Conservation (phyloP, 2,888 invertebrate genomes). For the Melanophora roralis region DNA sequence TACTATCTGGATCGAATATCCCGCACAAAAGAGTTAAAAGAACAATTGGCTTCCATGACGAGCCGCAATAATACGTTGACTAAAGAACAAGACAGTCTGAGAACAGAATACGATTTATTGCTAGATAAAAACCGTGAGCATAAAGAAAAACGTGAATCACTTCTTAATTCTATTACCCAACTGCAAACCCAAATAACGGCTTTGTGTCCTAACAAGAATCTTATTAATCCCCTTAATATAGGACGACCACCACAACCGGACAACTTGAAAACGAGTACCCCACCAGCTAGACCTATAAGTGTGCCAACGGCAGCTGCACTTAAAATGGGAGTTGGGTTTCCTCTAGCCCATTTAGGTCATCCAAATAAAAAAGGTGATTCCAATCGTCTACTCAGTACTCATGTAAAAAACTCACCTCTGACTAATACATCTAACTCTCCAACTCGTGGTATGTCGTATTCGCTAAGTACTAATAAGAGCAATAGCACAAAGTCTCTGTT, state of each 20-base stretch:
- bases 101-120: conserved; percentile 87
- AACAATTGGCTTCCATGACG: conserved; percentile 85
- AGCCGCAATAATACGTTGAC: conserved; percentile 85
- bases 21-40: conserved; percentile 87
- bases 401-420: conserved; percentile 75
- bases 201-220: conserved; percentile 80
- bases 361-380: conserved; percentile 83
- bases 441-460: conserved; percentile 16
- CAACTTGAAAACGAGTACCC: conserved; percentile 71
- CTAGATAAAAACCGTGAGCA: conserved; percentile 83
- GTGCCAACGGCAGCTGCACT: conserved; percentile 89
- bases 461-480: conserved; percentile 62
- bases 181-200: conserved; percentile 81
- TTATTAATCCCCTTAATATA: conserved; percentile 80
- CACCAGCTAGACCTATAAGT: conserved; percentile 82
- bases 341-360: conserved; percentile 81
- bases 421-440: conserved; percentile 39
- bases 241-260: conserved; percentile 75
- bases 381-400: conserved; percentile 79
- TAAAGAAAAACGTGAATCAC: conserved; percentile 78
- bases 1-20: conserved; percentile 94
- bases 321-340: conserved; percentile 92
- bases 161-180: conserved; percentile 69
- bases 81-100: conserved; percentile 86
- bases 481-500: conserved; percentile 60